Evolutionary conservation across 2,888 invertebrate genomes (phyloP), one percentile per base, ranked within the genome.

Genomic region (Neria commutata): DNA sequence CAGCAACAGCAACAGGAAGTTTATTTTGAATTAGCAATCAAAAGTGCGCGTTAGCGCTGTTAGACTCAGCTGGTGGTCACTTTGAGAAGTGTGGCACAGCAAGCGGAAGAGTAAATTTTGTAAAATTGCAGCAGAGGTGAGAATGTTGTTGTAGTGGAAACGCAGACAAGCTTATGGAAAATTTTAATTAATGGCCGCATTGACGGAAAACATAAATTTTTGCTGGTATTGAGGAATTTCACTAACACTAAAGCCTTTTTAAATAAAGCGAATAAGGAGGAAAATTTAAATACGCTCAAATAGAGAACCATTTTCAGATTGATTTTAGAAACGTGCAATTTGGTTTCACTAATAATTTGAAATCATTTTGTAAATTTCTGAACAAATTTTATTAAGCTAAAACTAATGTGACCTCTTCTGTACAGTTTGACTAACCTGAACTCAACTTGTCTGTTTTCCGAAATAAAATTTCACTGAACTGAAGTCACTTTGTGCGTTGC

Each of bases 51-150:
- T 57, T 56, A 54, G 37, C 56, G 56, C 60, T 57, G 3, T 56
- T 50, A 54, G 29, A 53, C 63, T 34, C 66, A 59, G 65, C 62
- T 61, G 67, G 64, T 66, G 67, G 66, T 53, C 58, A 58, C 26
- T 56, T 24, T 47, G 53, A 56, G 53, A 60, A 58, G 46, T 45
- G 47, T 48, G 62, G 58, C 64, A 60, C 66, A 66, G 64, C 59
- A 62, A 62, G 65, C 64, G 66, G 69, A 69, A 66, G 60, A 63
- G 65, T 64, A 65, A 67, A 66, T 64, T 62, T 34, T 51, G 23
- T 23, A 33, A 45, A 19, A 55, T 24, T 42, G 42, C 21, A 6
- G 3, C 3, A 4, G 21, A 42, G 42, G 40, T 55, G 25, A 24
- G 16, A 16, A 42, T 21, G 19, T n/a, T 21, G 19, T n/a, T 37